Conservation (phyloP, 2,797 vertebrate genomes). For the Cynopterus sphinx region DNA sequence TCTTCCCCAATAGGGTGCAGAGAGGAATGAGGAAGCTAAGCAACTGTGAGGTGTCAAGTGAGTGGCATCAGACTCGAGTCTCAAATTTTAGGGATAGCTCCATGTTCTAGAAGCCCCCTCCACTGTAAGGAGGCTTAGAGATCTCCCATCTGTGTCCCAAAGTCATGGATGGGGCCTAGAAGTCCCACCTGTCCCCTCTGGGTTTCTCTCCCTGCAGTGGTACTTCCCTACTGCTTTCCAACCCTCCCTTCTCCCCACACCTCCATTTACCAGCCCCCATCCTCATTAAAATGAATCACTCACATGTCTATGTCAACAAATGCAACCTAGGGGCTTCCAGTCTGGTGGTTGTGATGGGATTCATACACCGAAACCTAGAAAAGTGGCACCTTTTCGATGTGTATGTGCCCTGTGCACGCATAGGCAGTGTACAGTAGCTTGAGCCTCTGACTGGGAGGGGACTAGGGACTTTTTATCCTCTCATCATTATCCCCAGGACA, state of each 20-base stretch:
- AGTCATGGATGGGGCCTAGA: not conserved
- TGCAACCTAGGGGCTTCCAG: not conserved
- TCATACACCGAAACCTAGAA: not conserved
- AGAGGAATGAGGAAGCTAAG: not conserved
- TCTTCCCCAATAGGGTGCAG: not conserved
- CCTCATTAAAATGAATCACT: accelerated
- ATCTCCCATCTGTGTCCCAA: not conserved
- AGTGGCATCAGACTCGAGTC: no score
- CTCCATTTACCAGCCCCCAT: accelerated
- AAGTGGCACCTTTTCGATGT: not conserved
- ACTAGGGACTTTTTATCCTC: not conserved
- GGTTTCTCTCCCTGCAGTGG: not conserved
- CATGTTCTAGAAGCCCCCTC: not conserved
- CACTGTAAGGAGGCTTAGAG: not conserved
- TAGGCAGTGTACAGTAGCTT: accelerated
- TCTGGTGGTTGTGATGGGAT: not conserved
- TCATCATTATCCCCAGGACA: not conserved
- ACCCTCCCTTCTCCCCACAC: not conserved
- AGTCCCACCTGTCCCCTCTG: not conserved
- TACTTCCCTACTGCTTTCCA: not conserved
- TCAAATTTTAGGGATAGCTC: not conserved
- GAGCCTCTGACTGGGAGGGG: not conserved
- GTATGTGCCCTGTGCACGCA: accelerated
- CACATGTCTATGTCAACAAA: accelerated
- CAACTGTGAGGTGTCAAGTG: no score